Conservation (phyloP, 2,888 invertebrate species). For the Iphiclides podalirius region DNA sequence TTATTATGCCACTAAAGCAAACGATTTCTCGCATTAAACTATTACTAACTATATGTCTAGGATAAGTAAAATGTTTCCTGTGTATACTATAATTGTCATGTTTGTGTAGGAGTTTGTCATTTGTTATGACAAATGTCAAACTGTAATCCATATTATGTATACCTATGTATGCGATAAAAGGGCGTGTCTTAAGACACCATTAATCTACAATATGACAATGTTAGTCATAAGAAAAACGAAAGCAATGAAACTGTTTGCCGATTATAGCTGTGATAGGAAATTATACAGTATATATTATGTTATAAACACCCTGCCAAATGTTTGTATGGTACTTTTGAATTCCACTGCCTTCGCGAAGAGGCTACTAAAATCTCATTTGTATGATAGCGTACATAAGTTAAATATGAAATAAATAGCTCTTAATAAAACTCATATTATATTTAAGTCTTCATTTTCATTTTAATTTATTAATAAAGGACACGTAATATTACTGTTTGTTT, state of each 20-base stretch:
- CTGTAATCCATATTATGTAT: constrained; percentile 5
- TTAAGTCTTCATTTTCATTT: constrained; percentile 1
- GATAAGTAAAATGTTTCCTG: no score
- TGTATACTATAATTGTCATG: not conserved
- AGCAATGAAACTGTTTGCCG: constrained; percentile 14
- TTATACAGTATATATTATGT: constrained; percentile 1
- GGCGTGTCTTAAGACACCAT: constrained; percentile 1
- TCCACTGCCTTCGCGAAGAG: constrained; percentile 30
- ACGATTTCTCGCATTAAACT: no score
- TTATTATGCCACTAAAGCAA: no score
- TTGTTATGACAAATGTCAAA: not conserved
- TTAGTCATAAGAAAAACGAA: constrained; percentile 9
- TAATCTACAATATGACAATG: not conserved
- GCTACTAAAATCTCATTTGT: constrained; percentile 21
- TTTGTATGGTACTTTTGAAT: constrained; percentile 13
- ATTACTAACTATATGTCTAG: no score
- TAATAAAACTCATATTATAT: constrained; percentile 5
- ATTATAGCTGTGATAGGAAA: constrained; percentile 21
- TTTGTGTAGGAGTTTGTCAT: no score
- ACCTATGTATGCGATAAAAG: no score
- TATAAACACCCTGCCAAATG: constrained; percentile 13
- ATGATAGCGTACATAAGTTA: not conserved
- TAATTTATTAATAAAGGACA: constrained; percentile 8
- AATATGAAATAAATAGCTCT: not conserved
- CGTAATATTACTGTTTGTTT: constrained; percentile 2